These are phyloP conservation scores for Lithosia quadra DNA, from an alignment of 2,888 invertebrate genomes.

Conservation along the genomic window DNA sequence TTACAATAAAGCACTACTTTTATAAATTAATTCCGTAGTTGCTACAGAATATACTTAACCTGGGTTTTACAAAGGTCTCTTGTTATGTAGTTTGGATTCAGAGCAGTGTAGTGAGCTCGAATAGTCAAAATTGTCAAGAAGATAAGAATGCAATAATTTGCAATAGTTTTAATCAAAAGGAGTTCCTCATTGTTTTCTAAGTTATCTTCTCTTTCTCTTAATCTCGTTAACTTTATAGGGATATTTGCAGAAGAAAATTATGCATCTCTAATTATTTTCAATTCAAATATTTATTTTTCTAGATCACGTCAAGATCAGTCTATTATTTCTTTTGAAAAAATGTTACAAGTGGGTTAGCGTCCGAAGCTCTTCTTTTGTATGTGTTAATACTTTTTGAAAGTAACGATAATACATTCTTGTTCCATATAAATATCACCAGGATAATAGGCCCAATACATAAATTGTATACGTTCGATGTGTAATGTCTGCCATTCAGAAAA, in stretches of 20 bases:
- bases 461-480: constrained; percentile 9
- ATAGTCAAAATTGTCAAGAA: no score
- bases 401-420: constrained; percentile 19
- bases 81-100: neutral
- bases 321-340: constrained; percentile 9
- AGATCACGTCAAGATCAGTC: neutral
- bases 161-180: no score
- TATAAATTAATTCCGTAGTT: neutral
- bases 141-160: no score
- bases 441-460: constrained; percentile 20
- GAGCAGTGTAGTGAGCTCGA: neutral
- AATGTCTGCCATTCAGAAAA: constrained; percentile 12
- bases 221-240: no score
- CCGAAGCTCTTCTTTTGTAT: neutral
- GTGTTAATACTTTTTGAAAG: neutral
- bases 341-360: neutral
- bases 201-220: no score
- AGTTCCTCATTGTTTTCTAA: no score
- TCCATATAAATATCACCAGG: constrained; percentile 23
- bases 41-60: neutral
- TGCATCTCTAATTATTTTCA: neutral
- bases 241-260: neutral
- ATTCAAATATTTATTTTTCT: neutral
- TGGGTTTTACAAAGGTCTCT: neutral
- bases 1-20: neutral